Conservation (phyloP, 2,797 vertebrate species). For the Enteromius unitaeniatus region DNA sequence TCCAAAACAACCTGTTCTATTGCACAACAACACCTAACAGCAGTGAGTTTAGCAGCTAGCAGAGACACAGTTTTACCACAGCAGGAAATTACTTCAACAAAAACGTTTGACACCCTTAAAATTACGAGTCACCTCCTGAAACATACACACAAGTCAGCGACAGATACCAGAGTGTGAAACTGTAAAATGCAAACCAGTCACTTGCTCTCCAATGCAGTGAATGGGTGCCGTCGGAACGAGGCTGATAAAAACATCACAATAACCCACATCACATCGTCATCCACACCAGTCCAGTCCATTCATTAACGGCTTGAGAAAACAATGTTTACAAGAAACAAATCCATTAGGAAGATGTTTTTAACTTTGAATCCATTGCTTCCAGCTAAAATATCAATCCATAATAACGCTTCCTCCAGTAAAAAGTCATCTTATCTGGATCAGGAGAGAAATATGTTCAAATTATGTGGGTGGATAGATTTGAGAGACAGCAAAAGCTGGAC, state of each 20-base stretch:
- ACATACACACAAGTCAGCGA: background rate
- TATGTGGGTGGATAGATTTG: background rate
- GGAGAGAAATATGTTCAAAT: background rate
- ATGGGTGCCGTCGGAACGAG: background rate
- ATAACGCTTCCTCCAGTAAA: background rate
- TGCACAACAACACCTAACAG: conserved; percentile 12
- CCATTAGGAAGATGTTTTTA: background rate
- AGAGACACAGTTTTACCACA: background rate
- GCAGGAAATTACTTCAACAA: conserved; percentile 33
- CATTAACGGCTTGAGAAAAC: background rate
- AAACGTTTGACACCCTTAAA: background rate
- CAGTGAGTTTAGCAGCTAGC: conserved; percentile 9
- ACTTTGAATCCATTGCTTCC: background rate
- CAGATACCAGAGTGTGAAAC: background rate
- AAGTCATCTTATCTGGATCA: background rate
- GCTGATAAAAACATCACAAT: background rate
- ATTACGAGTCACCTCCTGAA: background rate
- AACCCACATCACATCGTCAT: background rate
- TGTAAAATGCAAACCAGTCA: background rate
- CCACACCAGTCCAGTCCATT: background rate
- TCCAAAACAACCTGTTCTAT: conserved; percentile 18
- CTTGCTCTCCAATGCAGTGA: background rate
- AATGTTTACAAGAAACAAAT: background rate
- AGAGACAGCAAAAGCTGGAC: background rate
- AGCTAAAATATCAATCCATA: background rate